These are phyloP conservation scores for Clunio marinus DNA, from an alignment of 2,888 invertebrate genomes.

Conservation along the genomic window DNA sequence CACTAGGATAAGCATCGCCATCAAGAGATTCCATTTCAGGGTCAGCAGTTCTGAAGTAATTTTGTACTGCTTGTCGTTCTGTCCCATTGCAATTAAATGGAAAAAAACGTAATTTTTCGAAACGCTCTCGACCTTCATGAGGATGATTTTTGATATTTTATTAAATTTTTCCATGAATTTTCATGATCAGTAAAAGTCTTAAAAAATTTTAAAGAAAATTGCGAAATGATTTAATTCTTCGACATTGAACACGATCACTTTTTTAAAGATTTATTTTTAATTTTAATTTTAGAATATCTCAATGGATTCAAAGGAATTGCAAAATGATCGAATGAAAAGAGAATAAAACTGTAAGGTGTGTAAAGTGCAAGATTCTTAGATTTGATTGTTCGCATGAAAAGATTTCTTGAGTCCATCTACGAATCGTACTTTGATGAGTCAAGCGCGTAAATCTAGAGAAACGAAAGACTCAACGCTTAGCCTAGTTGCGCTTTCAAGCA, in stretches of 20 bases:
- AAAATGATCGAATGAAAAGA: no score
- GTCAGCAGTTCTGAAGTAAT: not conserved
- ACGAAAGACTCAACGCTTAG: slow-evolving; percentile 28
- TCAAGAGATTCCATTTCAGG: slow-evolving; percentile 22
- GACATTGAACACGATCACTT: not conserved
- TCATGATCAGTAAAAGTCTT: not conserved
- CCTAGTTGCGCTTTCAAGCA: slow-evolving; percentile 39
- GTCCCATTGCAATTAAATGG: slow-evolving; percentile 12
- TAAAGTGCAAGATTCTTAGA: not conserved
- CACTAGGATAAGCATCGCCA: slow-evolving; percentile 37
- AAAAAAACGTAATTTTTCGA: slow-evolving; percentile 1
- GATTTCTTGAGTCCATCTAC: not conserved
- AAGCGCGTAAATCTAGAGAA: slow-evolving; percentile 20
- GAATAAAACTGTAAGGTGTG: not conserved
- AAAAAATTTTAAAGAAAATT: not conserved
- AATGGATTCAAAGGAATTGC: no score
- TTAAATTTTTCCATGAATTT: not conserved
- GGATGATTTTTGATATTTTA: slow-evolving; percentile 6
- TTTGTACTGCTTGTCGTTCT: not conserved
- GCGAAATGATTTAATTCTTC: not conserved
- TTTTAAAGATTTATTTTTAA: no score
- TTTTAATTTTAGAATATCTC: no score
- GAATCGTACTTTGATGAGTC: not conserved
- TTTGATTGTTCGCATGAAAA: no score
- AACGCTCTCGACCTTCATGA: not conserved